Evolutionary conservation across 1,140 invertebrate species (phyloP).

Genomic region (Manduca sexta): DNA sequence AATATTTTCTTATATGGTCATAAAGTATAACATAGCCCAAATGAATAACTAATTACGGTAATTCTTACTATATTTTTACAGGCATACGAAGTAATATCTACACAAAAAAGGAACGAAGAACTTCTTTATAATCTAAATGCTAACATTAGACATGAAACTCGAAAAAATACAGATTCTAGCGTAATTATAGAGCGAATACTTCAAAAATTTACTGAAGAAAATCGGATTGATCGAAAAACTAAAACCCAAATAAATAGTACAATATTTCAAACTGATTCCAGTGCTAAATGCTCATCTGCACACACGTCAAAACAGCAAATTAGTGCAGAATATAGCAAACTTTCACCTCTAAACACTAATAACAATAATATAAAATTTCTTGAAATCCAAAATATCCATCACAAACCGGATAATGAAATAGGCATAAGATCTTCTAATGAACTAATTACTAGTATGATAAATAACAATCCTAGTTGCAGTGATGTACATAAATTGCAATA

Average conservation of each 20-base stretch:
- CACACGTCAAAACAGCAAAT: no score
- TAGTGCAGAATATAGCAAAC: no score
- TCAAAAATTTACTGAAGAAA: conserved; percentile 41
- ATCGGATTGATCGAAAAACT: conserved; percentile 41
- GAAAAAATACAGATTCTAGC: conserved; percentile 30
- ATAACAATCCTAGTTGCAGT: neutral
- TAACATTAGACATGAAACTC: conserved; percentile 40
- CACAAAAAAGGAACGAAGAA: conserved; percentile 31
- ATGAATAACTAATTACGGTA: no score
- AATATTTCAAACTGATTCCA: conserved; percentile 9
- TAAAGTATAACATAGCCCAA: no score
- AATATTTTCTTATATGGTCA: no score
- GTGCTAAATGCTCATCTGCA: conserved; percentile 2
- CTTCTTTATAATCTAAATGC: conserved; percentile 50
- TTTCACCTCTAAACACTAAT: no score
- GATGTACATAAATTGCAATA: no score
- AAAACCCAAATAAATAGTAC: conserved; percentile 16
- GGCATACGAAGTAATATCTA: conserved; percentile 31
- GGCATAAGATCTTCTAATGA: neutral
- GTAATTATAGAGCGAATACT: conserved; percentile 30
- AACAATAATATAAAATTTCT: neutral
- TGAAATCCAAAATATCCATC: conserved; percentile 6
- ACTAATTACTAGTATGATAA: conserved; percentile 1
- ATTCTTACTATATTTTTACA: conserved; percentile 17
- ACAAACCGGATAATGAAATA: no score